Conservation (phyloP, 1,140 invertebrate species). For the Euwallacea fornicatus region DNA sequence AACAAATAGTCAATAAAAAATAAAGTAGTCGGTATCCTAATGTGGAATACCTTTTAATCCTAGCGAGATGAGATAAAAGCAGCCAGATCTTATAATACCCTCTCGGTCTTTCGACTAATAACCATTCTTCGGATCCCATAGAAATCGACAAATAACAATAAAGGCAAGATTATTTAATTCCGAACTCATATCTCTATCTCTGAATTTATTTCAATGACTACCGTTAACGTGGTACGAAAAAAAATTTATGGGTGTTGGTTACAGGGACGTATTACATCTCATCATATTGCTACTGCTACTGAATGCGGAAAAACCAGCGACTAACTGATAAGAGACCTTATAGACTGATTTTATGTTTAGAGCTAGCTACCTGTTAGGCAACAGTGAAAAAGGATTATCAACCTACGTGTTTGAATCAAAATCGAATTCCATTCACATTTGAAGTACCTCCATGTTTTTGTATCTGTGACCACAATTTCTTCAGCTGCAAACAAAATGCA, state of each 20-base stretch:
- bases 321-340: too few relatives aligned
- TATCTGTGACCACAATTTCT: too few relatives aligned
- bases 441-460: too few relatives aligned
- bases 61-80: constrained; percentile 13
- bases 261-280: too few relatives aligned
- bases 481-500: too few relatives aligned
- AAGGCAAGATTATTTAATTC: constrained; percentile 15
- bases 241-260: neutral
- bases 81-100: constrained; percentile 13
- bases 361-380: too few relatives aligned
- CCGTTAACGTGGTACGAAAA: neutral
- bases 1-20: constrained; percentile 28
- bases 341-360: too few relatives aligned
- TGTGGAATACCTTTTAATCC: constrained; percentile 23
- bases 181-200: neutral
- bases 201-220: neutral
- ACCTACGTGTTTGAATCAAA: too few relatives aligned
- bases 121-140: constrained; percentile 12
- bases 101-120: constrained; percentile 16
- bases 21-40: constrained; percentile 21
- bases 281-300: too few relatives aligned
- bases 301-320: too few relatives aligned
- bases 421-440: too few relatives aligned
- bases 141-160: constrained; percentile 27
- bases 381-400: too few relatives aligned